Base-by-base conservation (phyloP, 2,888 invertebrate species). In the Athetis lepigone region DNA sequence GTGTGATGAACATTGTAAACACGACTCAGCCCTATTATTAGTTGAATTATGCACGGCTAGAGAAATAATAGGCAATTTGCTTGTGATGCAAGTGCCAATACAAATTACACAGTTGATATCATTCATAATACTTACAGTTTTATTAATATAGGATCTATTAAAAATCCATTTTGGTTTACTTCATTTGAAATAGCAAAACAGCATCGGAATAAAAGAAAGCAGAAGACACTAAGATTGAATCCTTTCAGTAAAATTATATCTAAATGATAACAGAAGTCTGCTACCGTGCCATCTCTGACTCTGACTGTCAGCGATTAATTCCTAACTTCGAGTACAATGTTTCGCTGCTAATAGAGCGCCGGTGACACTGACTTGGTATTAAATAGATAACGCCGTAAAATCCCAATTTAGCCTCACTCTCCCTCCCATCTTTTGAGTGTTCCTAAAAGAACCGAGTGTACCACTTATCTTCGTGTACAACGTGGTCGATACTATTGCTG, bases 1-100 rank as follows among this genome's bases (percentile, higher is more conserved):
- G 69, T 70, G 64, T 64, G 45, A 61, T 57, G 47, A 37, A 62
- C 39, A 47, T 51, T 55, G 56, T 62, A 62, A 61, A 37, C 76
- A 64, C 45, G 62, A 16, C 16, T 42, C 50, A 21, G 54, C 39
- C 45, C 66, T 61, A 47, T 66, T 49, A 67, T 72, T 52, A 69
- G 21, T 29, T 27, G 8, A 52, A 60, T 63, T 72, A 63, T 70
- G 67, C 45, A 56, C 62, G 62, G 61, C 61, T 66, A 46, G 59
- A 59, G 58, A 46, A 59, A 59, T 69, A 72, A 64, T 50, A 49
- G 52, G 23, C 57, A 65, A 58, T 63, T 55, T 50, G n/a, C 29
- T 50, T 45, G 36, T 51, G 29, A 62, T 73, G 66, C 47, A 66
- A 57, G 42, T 47, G 58, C 27, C 47, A 56, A 27, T 21, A 37